Evolutionary conservation across 2,797 vertebrate genomes (phyloP).

Genomic region (Huso huso): DNA sequence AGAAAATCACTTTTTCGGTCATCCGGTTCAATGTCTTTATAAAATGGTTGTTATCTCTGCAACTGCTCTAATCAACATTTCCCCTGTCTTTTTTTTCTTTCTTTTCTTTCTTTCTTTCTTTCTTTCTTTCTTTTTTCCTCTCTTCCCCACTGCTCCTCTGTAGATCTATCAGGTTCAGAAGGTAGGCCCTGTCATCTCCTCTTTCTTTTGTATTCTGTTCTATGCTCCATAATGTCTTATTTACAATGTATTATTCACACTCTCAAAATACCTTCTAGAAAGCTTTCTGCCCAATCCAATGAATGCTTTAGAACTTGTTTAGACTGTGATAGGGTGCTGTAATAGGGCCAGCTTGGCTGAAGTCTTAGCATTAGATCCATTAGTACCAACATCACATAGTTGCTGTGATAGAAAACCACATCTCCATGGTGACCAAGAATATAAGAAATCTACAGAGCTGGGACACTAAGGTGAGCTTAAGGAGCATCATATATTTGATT

Average conservation of each 20-base stretch:
- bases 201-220: conserved; percentile 12
- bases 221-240: neutral
- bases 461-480: too few relatives aligned
- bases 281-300: conserved; percentile 8
- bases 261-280: conserved; percentile 2
- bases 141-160: conserved; percentile 42
- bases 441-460: too few relatives aligned
- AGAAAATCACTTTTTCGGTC: neutral
- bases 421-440: too few relatives aligned
- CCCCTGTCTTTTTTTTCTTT: neutral
- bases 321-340: too few relatives aligned
- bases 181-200: conserved; percentile 57
- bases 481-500: too few relatives aligned
- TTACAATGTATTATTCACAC: neutral
- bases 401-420: too few relatives aligned
- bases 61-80: conserved; percentile 14
- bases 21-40: neutral
- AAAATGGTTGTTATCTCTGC: conserved; percentile 6
- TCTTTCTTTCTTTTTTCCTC: conserved; percentile 13
- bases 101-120: neutral
- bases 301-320: conserved; percentile 1
- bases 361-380: too few relatives aligned
- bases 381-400: too few relatives aligned
- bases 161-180: conserved; percentile 87
- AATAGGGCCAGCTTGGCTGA: too few relatives aligned